Conservation (phyloP, 1,140 invertebrate genomes). For the Dreissena rostriformis region DNA sequence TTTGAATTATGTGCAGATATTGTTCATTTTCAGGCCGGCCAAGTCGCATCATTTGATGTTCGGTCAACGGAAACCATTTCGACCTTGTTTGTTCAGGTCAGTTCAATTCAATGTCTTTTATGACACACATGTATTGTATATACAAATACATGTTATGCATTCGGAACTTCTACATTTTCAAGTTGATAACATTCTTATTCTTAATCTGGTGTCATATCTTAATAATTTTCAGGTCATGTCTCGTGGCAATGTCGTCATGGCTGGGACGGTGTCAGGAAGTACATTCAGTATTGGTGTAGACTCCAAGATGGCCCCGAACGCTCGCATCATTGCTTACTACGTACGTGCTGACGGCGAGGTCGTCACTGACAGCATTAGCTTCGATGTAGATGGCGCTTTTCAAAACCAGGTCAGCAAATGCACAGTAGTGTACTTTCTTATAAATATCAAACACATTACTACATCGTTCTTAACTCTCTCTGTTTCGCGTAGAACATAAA, state of each 20-base stretch:
- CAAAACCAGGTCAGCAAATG: slow-evolving; percentile 88
- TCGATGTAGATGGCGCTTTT: slow-evolving; percentile 95
- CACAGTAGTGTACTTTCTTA: background rate
- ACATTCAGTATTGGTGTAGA: slow-evolving; percentile 90
- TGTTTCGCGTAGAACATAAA: background rate
- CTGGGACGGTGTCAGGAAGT: slow-evolving; percentile 62
- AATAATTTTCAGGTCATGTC: slow-evolving; percentile 68
- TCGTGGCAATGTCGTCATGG: slow-evolving; percentile 69
- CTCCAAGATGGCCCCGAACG: slow-evolving; percentile 95
- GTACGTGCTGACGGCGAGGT: slow-evolving; percentile 91
- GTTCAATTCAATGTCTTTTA: background rate
- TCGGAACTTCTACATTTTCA: background rate
- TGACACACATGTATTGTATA: background rate
- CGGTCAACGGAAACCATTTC: slow-evolving; percentile 66
- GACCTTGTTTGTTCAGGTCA: slow-evolving; percentile 66
- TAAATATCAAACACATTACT: background rate
- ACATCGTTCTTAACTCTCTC: background rate
- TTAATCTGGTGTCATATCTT: background rate
- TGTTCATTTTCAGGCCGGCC: slow-evolving; percentile 62
- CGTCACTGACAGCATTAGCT: slow-evolving; percentile 94
- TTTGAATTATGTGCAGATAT: background rate
- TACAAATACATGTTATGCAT: background rate
- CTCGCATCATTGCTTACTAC: slow-evolving; percentile 94
- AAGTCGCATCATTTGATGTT: slow-evolving; percentile 66
- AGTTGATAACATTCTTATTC: background rate